Conservation (phyloP, 2,113 vertebrate species). For the Callochromis pleurospilus region DNA sequence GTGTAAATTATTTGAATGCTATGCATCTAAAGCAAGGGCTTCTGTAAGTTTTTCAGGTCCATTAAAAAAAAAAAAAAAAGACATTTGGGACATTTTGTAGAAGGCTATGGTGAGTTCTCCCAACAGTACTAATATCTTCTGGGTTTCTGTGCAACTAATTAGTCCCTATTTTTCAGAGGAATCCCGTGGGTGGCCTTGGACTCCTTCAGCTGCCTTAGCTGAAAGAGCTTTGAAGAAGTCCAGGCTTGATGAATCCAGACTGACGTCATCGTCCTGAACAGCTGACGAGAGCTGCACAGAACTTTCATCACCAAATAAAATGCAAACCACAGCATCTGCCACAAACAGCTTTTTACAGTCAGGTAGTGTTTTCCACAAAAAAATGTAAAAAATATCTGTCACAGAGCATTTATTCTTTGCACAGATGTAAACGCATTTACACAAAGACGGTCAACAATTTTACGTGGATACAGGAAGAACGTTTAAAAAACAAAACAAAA, state of each 20-base stretch:
- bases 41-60: not conserved
- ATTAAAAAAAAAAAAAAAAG: not conserved
- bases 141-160: not conserved
- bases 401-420: conserved; percentile 56
- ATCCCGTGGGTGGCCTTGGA: not conserved
- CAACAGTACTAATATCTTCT: not conserved
- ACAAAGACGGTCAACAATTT: conserved; percentile 3
- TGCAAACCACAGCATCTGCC: not conserved
- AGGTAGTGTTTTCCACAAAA: not conserved
- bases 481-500: not conserved
- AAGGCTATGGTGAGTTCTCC: not conserved
- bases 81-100: not conserved
- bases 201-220: not conserved
- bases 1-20: conserved; percentile 27
- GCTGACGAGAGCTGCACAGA: not conserved
- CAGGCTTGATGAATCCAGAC: not conserved
- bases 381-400: not conserved
- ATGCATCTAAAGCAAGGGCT: not conserved
- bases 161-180: not conserved
- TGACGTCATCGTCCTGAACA: not conserved
- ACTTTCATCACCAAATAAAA: conserved; percentile 22
- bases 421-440: conserved; percentile 36
- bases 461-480: conserved; percentile 6
- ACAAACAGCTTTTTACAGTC: not conserved
- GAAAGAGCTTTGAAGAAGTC: not conserved